Evolutionary conservation across 2,888 invertebrate genomes (phyloP).

Genomic region (Limnephilus rhombicus): DNA sequence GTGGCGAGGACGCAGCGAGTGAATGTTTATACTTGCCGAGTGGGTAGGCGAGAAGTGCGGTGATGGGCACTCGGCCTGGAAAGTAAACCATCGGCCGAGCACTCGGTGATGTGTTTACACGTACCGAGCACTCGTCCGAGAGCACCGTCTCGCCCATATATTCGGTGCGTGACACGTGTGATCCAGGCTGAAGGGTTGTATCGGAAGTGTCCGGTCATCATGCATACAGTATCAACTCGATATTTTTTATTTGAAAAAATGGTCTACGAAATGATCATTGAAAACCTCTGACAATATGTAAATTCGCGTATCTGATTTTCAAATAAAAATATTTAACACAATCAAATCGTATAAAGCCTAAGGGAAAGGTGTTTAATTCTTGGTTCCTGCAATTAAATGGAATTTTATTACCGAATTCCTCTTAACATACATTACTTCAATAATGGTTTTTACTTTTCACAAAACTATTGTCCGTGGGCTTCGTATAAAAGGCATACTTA

Average conservation of each 20-base stretch:
- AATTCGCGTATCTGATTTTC: constrained; percentile 16
- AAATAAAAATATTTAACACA: constrained; percentile 30
- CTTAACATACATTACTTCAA: constrained; percentile 2
- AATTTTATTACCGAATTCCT: constrained; percentile 33
- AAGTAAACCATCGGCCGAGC: too few species aligned
- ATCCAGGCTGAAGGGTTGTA: too few species aligned
- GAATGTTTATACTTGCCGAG: too few species aligned
- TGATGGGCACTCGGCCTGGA: too few species aligned
- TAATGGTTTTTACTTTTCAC: background rate
- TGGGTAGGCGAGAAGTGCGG: too few species aligned
- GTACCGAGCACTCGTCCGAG: too few species aligned
- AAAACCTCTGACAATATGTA: background rate
- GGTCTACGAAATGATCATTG: background rate
- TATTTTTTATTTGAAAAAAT: background rate
- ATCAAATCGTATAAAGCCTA: constrained; percentile 6
- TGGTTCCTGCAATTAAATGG: constrained; percentile 13
- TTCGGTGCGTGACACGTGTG: too few species aligned
- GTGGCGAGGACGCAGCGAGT: too few species aligned
- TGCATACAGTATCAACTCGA: too few species aligned
- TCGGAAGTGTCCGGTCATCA: too few species aligned
- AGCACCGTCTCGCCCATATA: too few species aligned
- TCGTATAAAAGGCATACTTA: constrained; percentile 3
- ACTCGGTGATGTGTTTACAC: too few species aligned
- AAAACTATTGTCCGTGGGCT: constrained; percentile 6
- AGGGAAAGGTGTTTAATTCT: constrained; percentile 30